Percentiles rank a stretch among this genome's conserved stretches.
phyloP scores from a whole-genome alignment of 2,797 vertebrate genomes.

The Girardinus metallicus region DNA sequence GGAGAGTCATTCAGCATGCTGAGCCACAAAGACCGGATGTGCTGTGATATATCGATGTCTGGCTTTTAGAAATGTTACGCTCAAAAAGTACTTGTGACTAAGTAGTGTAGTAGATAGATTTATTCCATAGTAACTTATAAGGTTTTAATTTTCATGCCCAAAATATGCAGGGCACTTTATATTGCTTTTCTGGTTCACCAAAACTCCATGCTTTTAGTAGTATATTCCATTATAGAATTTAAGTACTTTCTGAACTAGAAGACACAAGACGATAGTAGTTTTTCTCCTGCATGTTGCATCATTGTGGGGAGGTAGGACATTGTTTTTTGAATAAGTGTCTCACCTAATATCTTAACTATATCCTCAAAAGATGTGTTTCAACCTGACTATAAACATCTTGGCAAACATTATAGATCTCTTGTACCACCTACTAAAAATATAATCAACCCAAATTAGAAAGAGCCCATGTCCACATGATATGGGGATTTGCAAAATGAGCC shows the following conservation, averaged over 20 bases:
- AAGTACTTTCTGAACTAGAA: background rate
- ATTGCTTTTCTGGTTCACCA: background rate
- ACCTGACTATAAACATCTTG: background rate
- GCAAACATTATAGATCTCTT: background rate
- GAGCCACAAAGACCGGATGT: constrained; percentile 25
- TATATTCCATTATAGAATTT: background rate
- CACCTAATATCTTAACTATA: background rate
- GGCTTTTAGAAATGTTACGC: constrained; percentile 60
- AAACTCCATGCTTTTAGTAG: background rate
- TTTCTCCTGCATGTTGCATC: background rate
- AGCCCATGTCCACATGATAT: background rate
- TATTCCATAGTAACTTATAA: background rate
- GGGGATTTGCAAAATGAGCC: background rate
- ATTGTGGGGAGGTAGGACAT: background rate
- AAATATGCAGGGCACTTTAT: no score
- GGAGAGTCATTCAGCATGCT: constrained; percentile 42
- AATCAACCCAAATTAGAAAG: background rate
- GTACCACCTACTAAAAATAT: background rate
- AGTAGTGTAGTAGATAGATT: background rate
- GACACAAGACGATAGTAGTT: background rate
- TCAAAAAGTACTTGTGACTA: background rate
- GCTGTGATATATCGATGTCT: constrained; percentile 59
- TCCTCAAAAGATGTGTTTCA: background rate
- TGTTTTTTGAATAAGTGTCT: background rate
- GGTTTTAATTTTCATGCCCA: background rate